Evolutionary conservation across 92 coral and sea anemone genomes (phyloP), one percentile per base, ranked within the genome.

Genomic region (Porites cylindrica): DNA sequence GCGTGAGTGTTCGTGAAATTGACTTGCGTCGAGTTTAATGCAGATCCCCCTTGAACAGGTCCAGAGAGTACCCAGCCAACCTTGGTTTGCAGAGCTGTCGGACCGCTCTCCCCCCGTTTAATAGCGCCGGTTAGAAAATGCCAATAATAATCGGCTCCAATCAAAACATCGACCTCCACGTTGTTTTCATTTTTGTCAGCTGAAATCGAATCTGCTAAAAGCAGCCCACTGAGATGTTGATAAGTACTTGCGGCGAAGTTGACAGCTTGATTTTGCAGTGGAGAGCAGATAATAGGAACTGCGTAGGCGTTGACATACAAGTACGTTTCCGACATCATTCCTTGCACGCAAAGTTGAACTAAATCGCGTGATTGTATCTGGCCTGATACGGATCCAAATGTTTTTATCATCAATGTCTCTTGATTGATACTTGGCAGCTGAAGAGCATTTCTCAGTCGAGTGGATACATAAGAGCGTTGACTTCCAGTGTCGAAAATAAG

Each of bases 91-190:
- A 89, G 60, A 13, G 90, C 92, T 38, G 73, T 64, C 13, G 82
- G 90, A 10, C 85, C 90, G 70, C 20, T 7, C 9, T 56, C 82
- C 3, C 90, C 92, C 51, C 80, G 67, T 13, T 16, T 62, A 23
- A 78, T 82, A 20, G 62, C 80, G 60, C 90, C 92, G 2, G 86
- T 92, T 17, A 79, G 86, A 66, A 80, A 9, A 32, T 75, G 58
- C 93, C 95, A 92, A 8, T 77, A 86, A 19, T 82, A 85, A 61
- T 92, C 91, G 50, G 76, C 86, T 51, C 83, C 91, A 17, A 86
- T 86, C 75, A 92, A 87, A 7, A 86, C 12, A 12, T 54, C 10
- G 59, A 54, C 59, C 6, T 54, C 59, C 12, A 54, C 9, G 6
- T 2, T 54, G 59, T 54, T 7, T 54, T 54, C 59, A 26, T 26